Evolutionary conservation across 2,797 vertebrate genomes (phyloP), one percentile per base, ranked within the genome.

Genomic region (Periparus ater): DNA sequence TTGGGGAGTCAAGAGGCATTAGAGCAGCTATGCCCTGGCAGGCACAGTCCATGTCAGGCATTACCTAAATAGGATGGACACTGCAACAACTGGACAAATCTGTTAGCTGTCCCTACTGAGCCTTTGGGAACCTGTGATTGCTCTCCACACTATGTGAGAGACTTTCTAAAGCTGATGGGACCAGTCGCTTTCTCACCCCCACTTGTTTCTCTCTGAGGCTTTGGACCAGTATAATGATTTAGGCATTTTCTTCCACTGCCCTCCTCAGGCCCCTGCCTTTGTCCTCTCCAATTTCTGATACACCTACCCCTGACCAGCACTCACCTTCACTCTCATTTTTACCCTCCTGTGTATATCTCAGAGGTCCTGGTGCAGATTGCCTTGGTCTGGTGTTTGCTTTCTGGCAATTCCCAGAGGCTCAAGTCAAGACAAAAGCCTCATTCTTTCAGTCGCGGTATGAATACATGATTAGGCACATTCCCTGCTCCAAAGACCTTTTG

Each of bases 391-490:
- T 71, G 67, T 51, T 89, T 79, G 50, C 42, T 88, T 95, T 89
- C 71, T 65, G 81, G 91, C 42, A 87, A 54, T 26, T 85, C 74
- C 48, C 63, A 82, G 67, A 54, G 45, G 65, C 45, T 91, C 53
- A 82, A 89, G 80, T 79, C 80, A 91, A 73, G 71, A 94, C 60
- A 95, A 93, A 95, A 85, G 57, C 84, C 48, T 81, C 80, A 63
- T 86, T 86, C 84, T 94, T 80, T 74, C 92, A 91, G 66, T 91
- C 77, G 83, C 38, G 40, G 16, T n/a, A 50, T 29, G 84, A 92
- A 89, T 73, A 63, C 29, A 42, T n/a, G 50, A 85, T 76, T 42
- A 93, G 73, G 67, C 70, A 77, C 67, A 63, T 85, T 53, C 40
- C 34, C 32, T 62, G 47, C 44, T 66, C 62, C 22, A 84, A 88